Percentiles rank a stretch among this genome's conserved stretches.
Evolutionary conservation across 2,888 invertebrate species (phyloP).

Genomic region (Ormyrus labotus): DNA sequence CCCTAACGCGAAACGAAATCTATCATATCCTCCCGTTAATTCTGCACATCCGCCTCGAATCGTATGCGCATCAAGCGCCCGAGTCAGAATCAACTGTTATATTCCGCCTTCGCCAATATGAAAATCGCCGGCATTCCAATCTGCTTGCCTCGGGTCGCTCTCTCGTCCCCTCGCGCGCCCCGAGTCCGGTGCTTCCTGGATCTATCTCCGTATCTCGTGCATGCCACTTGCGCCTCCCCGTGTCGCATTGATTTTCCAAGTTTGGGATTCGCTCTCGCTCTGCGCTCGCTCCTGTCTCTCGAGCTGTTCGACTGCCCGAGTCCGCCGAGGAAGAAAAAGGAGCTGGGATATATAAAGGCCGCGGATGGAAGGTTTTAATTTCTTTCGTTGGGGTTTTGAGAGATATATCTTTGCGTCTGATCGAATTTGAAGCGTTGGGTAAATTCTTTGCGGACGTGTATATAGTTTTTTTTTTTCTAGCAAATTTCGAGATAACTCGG

Average conservation of each 20-base stretch:
- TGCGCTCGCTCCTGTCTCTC: background rate
- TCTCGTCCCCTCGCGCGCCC: background rate
- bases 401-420: too few species aligned
- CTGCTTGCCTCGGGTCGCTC: background rate
- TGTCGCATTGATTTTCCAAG: constrained; percentile 51
- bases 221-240: background rate
- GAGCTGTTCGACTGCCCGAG: too few species aligned
- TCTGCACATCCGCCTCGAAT: background rate
- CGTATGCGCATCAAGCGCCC: background rate
- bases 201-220: background rate
- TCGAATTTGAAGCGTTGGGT: too few species aligned
- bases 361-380: too few species aligned
- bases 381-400: too few species aligned
- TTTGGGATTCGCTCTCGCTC: background rate
- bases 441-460: too few species aligned
- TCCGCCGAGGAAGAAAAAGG: too few species aligned
- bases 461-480: too few species aligned
- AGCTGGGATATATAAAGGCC: too few species aligned
- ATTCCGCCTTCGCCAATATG: background rate
- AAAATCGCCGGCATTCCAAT: constrained; percentile 19
- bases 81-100: constrained; percentile 38
- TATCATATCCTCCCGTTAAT: background rate
- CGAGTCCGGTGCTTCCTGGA: too few species aligned
- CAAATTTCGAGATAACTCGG: too few species aligned
- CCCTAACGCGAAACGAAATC: too few species aligned